Conservation (phyloP, 2,888 invertebrate genomes). For the Gastrophysa polygoni region DNA sequence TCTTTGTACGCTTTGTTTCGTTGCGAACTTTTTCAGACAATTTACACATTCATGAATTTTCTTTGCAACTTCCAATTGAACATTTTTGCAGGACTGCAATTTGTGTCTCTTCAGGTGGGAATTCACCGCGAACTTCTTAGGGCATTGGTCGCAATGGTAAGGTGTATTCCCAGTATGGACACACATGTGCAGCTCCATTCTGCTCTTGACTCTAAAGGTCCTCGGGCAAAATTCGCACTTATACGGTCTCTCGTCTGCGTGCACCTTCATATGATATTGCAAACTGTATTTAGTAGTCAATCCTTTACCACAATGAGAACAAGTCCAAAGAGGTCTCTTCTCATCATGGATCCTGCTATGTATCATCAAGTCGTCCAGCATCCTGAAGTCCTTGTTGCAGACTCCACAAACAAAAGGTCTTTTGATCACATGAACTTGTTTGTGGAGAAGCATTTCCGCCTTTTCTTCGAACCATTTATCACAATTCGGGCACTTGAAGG, state of each 20-base stretch:
- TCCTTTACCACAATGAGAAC: not conserved
- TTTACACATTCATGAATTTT: slow-evolving; percentile 30
- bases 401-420: slow-evolving; percentile 44
- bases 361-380: too few relatives aligned
- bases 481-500: too few relatives aligned
- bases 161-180: slow-evolving; percentile 45
- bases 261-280: not conserved
- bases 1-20: not conserved
- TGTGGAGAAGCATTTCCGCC: too few relatives aligned
- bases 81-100: too few relatives aligned
- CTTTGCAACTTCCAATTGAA: slow-evolving; percentile 42
- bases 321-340: not conserved
- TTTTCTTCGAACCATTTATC: too few relatives aligned
- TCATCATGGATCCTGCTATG: not conserved
- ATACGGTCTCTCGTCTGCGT: not conserved
- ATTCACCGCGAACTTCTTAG: slow-evolving; percentile 31
- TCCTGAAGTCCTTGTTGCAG: slow-evolving; percentile 45
- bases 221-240: not conserved
- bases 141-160: slow-evolving; percentile 35
- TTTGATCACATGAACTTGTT: slow-evolving; percentile 35
- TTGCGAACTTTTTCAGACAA: slow-evolving; percentile 37
- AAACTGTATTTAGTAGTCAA: not conserved
- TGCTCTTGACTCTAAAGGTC: slow-evolving; percentile 13
- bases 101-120: slow-evolving; percentile 37
- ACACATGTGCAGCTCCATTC: slow-evolving; percentile 38